phyloP scores from a whole-genome alignment of 2,888 invertebrate species.

The Callyntrura guangdongensis region DNA sequence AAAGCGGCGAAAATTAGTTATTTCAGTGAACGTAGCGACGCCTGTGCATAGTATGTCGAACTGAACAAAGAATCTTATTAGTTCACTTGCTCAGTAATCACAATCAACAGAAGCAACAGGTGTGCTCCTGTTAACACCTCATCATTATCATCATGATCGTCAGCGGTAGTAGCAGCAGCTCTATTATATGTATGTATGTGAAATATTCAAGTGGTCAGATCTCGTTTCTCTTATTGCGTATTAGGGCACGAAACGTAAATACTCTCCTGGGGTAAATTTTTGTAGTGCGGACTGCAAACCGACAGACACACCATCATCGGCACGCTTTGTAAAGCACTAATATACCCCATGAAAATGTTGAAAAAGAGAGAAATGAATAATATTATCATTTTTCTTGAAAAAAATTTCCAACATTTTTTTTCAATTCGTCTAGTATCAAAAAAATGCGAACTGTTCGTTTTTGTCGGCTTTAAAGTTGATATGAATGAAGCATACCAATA shows the following conservation, averaged over 20 bases:
- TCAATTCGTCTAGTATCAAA: constrained; percentile 62
- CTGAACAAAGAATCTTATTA: not conserved
- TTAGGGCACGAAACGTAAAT: not conserved
- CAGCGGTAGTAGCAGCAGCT: not conserved
- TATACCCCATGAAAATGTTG: constrained; percentile 27
- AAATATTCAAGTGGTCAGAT: constrained; percentile 28
- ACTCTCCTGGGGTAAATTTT: not conserved
- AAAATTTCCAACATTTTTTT: constrained; percentile 38
- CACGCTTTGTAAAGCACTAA: constrained; percentile 71
- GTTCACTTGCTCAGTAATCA: not conserved
- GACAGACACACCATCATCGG: constrained; percentile 27
- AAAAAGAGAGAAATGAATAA: constrained; percentile 25
- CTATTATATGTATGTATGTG: too few relatives aligned
- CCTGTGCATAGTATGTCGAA: not conserved
- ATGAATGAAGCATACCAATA: constrained; percentile 20
- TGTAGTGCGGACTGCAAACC: not conserved
- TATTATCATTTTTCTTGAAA: constrained; percentile 50
- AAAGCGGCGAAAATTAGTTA: not conserved
- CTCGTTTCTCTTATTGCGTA: not conserved
- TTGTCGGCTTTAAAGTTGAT: constrained; percentile 57
- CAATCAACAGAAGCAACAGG: constrained; percentile 69
- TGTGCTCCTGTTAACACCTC: constrained; percentile 79
- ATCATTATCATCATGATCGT: constrained; percentile 40
- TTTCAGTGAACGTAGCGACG: not conserved
- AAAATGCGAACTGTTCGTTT: constrained; percentile 39